Evolutionary conservation across 2,888 invertebrate species (phyloP), one percentile per base, ranked within the genome.

Genomic region (Serrognathus titanus): DNA sequence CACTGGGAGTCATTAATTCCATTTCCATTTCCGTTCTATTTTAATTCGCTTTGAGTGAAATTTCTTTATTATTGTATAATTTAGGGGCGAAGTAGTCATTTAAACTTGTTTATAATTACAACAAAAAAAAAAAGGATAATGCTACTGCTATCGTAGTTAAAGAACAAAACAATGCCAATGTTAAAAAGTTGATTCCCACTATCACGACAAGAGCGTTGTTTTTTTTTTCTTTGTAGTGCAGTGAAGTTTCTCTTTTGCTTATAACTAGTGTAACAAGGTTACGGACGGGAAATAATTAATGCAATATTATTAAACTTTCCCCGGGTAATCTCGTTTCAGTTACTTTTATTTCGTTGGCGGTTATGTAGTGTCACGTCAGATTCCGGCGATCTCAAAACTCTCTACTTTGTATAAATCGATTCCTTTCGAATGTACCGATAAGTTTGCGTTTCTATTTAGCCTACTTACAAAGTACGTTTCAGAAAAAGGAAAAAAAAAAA

Each of bases 261-360:
- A 69, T 70, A 68, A 71, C 66, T 67, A 69, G 69, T 71, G 70
- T 73, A 74, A 73, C 72, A 73, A 72, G 72, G 71, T 73, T 72
- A 73, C 69, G 69, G 71, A 73, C 69, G 69, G 71, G 57, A 70
- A 71, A 69, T 71, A 71, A 72, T 70, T 69, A 73, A 72, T 71
- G 70, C 71, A 70, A 69, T 71, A 71, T 72, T 73, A 74, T 71
- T 72, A 70, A 74, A 74, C 74, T 74, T 74, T 74, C 74, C 70
- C 73, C 70, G 63, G 66, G 68, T 73, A 70, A 71, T 72, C 69
- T 69, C 62, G 62, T 63, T 58, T 55, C 63, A 48, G 58, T 61
- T 63, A 62, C 50, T 57, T 57, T 55, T 55, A 51, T 55, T 43
- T 51, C 31, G 41, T 39, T 43, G 16, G 43, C 20, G 43, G 43